Evolutionary conservation across 2,888 invertebrate genomes (phyloP), one percentile per base, ranked within the genome.

Genomic region (Erannis defoliaria): DNA sequence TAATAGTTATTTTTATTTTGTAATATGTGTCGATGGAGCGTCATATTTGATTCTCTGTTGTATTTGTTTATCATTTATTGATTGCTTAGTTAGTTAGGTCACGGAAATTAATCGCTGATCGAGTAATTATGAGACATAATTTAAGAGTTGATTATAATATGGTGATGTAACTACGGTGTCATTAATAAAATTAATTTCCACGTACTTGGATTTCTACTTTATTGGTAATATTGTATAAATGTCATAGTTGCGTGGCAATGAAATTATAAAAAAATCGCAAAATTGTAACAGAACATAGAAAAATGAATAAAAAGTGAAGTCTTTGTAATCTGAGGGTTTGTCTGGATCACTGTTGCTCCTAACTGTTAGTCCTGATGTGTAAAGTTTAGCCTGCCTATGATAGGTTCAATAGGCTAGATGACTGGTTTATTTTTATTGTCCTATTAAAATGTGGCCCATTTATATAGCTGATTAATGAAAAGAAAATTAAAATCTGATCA

Each of bases 101-200:
- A 75, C 79, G 79, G 82, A 89, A 90, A 89, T 87, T 84, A 87
- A 88, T 86, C 84, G 86, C 83, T 86, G 82, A 85, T 81, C 76
- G 81, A 87, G 82, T 88, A 85, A 88, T 85, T 88, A 84, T 86
- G 82, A 82, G 76, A 84, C 80, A 86, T 89, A 86, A 87, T 86
- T 83, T 91, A 90, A 89, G 90, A 84, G 84, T 87, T 87, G 84
- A 86, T 82, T 76, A 82, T 85, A 82, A 81, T 84, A 82, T 84
- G 85, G 82, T 86, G 84, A 86, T 89, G 84, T 89, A 83, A 89
- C 89, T 88, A 90, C 81, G 82, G 72, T 85, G 85, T 92, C 89
- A 88, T 88, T 86, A 90, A 89, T 91, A 90, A 91, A 90, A 87
- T 87, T 85, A 90, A 89, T 88, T 90, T 89, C 86, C 89, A 89